phyloP scores from a whole-genome alignment of 2,888 invertebrate species.

The Catocala fraxini region DNA sequence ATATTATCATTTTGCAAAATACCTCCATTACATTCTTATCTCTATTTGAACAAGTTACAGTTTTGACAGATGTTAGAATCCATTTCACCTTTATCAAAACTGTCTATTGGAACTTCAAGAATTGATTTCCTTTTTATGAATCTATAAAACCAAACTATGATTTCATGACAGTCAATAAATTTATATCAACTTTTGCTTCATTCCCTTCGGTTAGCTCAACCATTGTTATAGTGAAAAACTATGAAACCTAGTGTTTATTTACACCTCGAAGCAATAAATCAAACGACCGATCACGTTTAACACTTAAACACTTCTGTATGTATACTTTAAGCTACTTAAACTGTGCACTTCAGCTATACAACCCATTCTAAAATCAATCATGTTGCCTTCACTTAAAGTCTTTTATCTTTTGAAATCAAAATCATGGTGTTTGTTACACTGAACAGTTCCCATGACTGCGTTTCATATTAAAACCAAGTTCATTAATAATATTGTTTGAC shows the following conservation, averaged over 20 bases:
- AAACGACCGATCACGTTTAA: slow-evolving; percentile 1
- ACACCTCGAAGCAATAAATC: background rate
- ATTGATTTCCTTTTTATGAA: too few relatives aligned
- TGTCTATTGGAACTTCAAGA: too few relatives aligned
- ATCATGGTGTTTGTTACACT: slow-evolving; percentile 12
- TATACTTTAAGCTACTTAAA: background rate
- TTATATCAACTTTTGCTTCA: background rate
- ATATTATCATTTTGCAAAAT: too few relatives aligned
- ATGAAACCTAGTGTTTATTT: slow-evolving; percentile 5
- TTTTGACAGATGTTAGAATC: too few relatives aligned
- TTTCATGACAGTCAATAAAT: too few relatives aligned
- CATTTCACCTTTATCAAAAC: too few relatives aligned
- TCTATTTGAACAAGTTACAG: too few relatives aligned
- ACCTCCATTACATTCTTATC: too few relatives aligned
- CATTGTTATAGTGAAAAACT: background rate
- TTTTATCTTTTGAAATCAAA: slow-evolving; percentile 7
- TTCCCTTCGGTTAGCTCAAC: background rate
- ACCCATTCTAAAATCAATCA: slow-evolving; percentile 23
- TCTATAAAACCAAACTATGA: too few relatives aligned
- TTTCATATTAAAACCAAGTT: slow-evolving; percentile 32
- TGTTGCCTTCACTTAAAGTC: slow-evolving; percentile 11
- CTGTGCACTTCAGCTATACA: background rate
- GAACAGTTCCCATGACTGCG: slow-evolving; percentile 39
- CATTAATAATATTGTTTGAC: slow-evolving; percentile 37
- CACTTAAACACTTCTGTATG: background rate